Percentiles rank a stretch among this genome's conserved stretches.
Evolutionary conservation across 2,113 vertebrate genomes (phyloP).

Genomic region (Shinisaurus crocodilurus): DNA sequence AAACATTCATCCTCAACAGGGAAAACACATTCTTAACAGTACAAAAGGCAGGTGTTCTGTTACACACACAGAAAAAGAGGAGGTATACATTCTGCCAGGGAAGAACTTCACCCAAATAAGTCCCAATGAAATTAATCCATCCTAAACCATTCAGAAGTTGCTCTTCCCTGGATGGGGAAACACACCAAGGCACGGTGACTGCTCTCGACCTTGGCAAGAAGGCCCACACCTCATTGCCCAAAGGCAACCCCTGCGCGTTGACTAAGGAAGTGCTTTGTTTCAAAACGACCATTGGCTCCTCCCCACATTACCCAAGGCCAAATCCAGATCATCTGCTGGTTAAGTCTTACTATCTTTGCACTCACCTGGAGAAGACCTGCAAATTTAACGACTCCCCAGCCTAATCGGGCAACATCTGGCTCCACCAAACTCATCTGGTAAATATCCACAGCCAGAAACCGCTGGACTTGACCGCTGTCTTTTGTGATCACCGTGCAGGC

Average conservation of each 20-base stretch:
- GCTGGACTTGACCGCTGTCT: constrained; percentile 91
- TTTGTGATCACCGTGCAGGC: constrained; percentile 96
- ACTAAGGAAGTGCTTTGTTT: neutral
- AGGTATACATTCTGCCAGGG: neutral
- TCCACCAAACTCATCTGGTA: constrained; percentile 99
- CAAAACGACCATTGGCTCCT: too few species aligned
- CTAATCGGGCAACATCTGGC: constrained; percentile 92
- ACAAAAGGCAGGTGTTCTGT: neutral
- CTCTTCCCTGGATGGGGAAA: neutral
- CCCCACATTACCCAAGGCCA: too few species aligned
- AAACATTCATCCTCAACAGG: neutral
- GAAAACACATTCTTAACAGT: neutral
- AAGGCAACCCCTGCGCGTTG: neutral
- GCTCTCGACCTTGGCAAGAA: neutral
- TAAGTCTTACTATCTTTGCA: neutral
- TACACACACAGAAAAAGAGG: neutral
- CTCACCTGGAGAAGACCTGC: constrained; percentile 93
- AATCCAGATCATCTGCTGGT: neutral
- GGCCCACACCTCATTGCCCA: rapidly evolving
- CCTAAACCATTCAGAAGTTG: neutral
- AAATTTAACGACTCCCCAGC: constrained; percentile 98
- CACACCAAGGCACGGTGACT: rapidly evolving
- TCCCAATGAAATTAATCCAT: neutral
- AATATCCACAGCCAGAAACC: constrained; percentile 95
- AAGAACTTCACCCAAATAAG: neutral